Conservation (phyloP, 2,113 vertebrate species). For the Dendropsophus ebraccatus region DNA sequence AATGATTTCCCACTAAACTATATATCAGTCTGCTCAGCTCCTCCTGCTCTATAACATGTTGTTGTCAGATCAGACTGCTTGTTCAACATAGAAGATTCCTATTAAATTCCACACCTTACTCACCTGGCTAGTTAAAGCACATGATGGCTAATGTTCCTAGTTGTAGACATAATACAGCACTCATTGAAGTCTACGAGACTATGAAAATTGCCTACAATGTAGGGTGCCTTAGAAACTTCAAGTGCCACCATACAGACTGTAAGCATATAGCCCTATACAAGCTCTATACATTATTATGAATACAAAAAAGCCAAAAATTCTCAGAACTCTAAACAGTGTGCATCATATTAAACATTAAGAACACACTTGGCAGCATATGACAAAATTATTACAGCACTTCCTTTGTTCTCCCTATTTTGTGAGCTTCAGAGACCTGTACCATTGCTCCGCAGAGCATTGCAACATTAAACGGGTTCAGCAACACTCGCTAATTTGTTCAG, state of each 20-base stretch:
- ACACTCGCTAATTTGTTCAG: conserved; percentile 52
- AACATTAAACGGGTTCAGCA: conserved; percentile 42
- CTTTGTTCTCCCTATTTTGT: conserved; percentile 48
- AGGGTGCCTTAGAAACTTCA: not conserved
- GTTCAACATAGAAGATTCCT: no score
- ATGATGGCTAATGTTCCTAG: no score
- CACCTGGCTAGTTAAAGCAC: no score
- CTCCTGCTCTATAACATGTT: no score
- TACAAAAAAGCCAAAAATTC: not conserved
- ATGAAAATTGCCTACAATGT: not conserved
- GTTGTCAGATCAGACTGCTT: no score
- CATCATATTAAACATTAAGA: conserved; percentile 18
- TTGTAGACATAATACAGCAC: no score
- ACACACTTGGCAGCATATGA: conserved; percentile 33
- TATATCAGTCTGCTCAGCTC: no score
- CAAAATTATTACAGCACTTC: conserved; percentile 32
- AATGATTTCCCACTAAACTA: no score
- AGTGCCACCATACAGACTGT: not conserved
- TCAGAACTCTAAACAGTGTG: not conserved
- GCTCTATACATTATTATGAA: not conserved
- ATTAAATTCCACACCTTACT: no score
- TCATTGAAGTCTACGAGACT: not conserved
- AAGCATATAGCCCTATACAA: not conserved
- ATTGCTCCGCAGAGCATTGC: conserved; percentile 33
- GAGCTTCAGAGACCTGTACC: conserved; percentile 40